Percentiles rank a stretch among this genome's conserved stretches.
Evolutionary conservation across 2,113 vertebrate species (phyloP).

Genomic region (Mastomys coucha): DNA sequence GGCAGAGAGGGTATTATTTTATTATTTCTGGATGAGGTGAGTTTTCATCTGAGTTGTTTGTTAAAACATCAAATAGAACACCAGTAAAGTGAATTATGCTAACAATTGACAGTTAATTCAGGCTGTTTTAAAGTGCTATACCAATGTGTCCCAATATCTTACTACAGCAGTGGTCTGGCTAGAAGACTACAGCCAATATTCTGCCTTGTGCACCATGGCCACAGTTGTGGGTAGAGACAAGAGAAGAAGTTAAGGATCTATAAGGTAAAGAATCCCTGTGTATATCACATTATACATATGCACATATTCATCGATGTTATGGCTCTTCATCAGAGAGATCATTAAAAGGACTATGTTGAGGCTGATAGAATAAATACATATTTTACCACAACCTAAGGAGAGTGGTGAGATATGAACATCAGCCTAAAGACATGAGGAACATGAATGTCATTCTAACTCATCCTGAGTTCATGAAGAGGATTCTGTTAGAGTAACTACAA

Average conservation of each 20-base stretch:
- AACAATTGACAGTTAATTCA: neutral
- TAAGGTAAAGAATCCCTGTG: neutral
- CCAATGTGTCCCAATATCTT: neutral
- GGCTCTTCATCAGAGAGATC: neutral
- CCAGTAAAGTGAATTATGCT: neutral
- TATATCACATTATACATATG: neutral
- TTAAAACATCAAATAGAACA: slow-evolving; percentile 23
- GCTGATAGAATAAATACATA: neutral
- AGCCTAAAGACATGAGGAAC: neutral
- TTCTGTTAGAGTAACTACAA: neutral
- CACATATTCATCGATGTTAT: slow-evolving; percentile 11
- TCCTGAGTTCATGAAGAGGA: neutral
- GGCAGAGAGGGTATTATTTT: neutral
- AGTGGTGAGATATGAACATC: neutral
- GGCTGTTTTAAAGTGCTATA: neutral
- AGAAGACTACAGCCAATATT: neutral
- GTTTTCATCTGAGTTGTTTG: neutral
- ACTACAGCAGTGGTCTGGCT: neutral
- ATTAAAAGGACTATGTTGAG: neutral
- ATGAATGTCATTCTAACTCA: neutral
- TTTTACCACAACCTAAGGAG: neutral
- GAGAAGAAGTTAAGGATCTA: neutral
- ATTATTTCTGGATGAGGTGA: neutral
- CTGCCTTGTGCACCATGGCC: neutral
- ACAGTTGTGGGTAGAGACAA: neutral